phyloP scores from a whole-genome alignment of 2,113 vertebrate species.

The Alouatta palliata region DNA sequence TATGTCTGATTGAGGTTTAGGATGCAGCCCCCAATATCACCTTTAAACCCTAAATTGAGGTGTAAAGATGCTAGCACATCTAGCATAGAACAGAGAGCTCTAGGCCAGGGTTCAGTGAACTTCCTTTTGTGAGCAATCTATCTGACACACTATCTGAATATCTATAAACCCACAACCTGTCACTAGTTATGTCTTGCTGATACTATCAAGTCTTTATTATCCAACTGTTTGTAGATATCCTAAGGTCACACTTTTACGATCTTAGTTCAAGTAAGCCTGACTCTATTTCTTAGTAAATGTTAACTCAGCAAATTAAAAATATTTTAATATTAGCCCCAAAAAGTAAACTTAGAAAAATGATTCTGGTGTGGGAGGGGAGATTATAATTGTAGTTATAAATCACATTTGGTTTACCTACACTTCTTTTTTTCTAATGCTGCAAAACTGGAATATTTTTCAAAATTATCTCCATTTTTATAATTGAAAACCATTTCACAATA shows the following conservation, averaged over 20 bases:
- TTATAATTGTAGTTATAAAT: neutral
- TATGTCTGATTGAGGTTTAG: neutral
- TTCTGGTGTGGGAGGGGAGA: neutral
- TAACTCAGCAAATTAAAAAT: conserved; percentile 13
- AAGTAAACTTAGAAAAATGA: neutral
- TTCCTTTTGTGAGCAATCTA: neutral
- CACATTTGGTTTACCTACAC: neutral
- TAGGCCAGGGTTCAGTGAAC: neutral
- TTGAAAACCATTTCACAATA: neutral
- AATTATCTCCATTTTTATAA: neutral
- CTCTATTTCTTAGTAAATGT: neutral
- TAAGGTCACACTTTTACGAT: neutral
- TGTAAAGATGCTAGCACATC: neutral
- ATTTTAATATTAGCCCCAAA: neutral
- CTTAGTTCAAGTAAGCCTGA: neutral
- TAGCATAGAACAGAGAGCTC: neutral
- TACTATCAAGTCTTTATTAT: neutral
- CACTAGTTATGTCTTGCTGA: neutral
- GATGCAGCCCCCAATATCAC: neutral
- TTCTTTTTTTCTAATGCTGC: neutral
- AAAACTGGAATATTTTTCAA: neutral
- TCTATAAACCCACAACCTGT: neutral
- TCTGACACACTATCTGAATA: neutral
- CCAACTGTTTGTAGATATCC: neutral
- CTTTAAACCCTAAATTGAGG: neutral